These are phyloP conservation scores for Drosophila suboccidentalis DNA, from an alignment of 2,888 invertebrate species.

Conservation along the genomic window DNA sequence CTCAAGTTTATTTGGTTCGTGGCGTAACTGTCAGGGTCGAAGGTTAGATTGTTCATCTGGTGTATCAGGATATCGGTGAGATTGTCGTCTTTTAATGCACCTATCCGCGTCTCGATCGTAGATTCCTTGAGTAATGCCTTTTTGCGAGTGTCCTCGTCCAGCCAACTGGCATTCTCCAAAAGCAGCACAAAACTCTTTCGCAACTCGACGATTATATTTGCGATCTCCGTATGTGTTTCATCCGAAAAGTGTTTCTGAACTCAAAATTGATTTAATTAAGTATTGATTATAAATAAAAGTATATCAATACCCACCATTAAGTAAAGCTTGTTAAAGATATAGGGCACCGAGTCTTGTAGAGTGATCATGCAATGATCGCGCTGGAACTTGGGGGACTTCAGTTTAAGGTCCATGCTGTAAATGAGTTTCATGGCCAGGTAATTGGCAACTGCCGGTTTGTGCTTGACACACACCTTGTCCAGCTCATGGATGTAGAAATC, in stretches of 20 bases:
- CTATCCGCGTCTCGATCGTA: conserved; percentile 64
- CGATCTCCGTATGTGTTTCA: conserved; percentile 65
- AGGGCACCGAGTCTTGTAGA: conserved; percentile 52
- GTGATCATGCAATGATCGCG: conserved; percentile 66
- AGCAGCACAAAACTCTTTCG: conserved; percentile 64
- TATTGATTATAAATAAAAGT: background rate
- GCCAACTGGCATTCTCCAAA: conserved; percentile 77
- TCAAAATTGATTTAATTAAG: background rate
- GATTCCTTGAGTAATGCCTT: conserved; percentile 80
- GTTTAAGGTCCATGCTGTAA: conserved; percentile 73
- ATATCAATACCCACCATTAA: conserved; percentile 60
- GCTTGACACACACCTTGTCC: conserved; percentile 64
- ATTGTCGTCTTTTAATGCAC: conserved; percentile 62
- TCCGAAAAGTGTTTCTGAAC: conserved; percentile 71
- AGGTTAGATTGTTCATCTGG: conserved; percentile 62
- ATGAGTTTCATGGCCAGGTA: conserved; percentile 82
- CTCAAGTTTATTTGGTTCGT: conserved; percentile 69
- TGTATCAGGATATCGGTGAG: conserved; percentile 66
- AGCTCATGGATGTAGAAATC: conserved; percentile 70
- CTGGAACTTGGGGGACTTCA: conserved; percentile 67
- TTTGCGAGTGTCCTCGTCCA: conserved; percentile 77
- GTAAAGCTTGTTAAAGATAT: conserved; percentile 73
- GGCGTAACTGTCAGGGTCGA: conserved; percentile 65
- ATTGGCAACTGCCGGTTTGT: conserved; percentile 80
- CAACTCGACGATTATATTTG: conserved; percentile 70